Conservation (phyloP, 2,797 vertebrate genomes). For the Cirrhinus mrigala region DNA sequence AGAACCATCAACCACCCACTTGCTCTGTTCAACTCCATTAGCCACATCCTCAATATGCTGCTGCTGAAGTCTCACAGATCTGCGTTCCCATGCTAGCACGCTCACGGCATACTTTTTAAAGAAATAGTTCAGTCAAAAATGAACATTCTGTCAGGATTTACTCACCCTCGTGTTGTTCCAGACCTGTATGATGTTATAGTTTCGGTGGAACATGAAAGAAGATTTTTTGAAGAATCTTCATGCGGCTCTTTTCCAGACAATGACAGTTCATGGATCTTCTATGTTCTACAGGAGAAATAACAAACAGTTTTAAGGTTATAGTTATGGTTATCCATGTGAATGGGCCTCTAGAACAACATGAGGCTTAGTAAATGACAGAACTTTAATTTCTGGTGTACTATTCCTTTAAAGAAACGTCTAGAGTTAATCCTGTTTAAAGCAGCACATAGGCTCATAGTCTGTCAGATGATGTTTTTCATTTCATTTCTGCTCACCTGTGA, state of each 20-base stretch:
- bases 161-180: neutral
- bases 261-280: neutral
- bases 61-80: constrained; percentile 13
- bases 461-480: constrained; percentile 6
- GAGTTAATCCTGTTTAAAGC: constrained; percentile 47
- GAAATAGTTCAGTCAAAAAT: neutral
- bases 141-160: neutral
- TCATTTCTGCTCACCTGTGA: constrained; percentile 26
- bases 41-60: constrained; percentile 25
- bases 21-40: constrained; percentile 47
- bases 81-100: neutral
- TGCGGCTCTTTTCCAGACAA: neutral
- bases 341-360: neutral
- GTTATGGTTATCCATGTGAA: neutral
- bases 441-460: constrained; percentile 34
- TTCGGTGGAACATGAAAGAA: neutral
- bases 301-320: neutral
- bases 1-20: constrained; percentile 50
- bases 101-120: constrained; percentile 12
- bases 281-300: neutral
- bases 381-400: neutral
- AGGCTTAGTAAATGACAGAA: neutral
- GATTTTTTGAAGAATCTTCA: neutral
- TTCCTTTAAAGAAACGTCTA: neutral
- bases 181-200: neutral